Evolutionary conservation across 2,888 invertebrate species (phyloP).

Genomic region (Platerodrilus igneus): DNA sequence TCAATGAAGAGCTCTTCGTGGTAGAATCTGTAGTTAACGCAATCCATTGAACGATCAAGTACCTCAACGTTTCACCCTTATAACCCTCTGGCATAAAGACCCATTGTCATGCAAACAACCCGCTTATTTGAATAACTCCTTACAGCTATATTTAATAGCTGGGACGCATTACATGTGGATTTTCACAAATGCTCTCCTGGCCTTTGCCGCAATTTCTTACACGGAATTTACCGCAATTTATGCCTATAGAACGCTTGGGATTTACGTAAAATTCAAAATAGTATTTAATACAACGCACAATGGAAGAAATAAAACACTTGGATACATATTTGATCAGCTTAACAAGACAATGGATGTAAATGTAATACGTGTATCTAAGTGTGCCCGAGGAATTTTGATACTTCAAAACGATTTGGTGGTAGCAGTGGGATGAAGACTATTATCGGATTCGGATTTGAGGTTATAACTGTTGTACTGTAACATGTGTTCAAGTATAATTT

Average conservation of each 20-base stretch:
- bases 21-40: constrained; percentile 34
- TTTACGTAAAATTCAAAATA: not conserved
- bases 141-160: constrained; percentile 34
- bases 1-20: constrained; percentile 28
- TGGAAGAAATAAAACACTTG: constrained; percentile 17
- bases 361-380: constrained; percentile 33
- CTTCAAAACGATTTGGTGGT: constrained; percentile 42
- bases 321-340: constrained; percentile 29
- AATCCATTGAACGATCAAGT: constrained; percentile 33
- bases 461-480: too few relatives aligned
- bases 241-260: not conserved
- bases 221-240: not conserved
- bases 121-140: constrained; percentile 35
- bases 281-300: constrained; percentile 12
- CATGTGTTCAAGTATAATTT: constrained; percentile 45
- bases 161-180: constrained; percentile 27
- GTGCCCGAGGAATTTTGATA: constrained; percentile 42
- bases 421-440: constrained; percentile 39
- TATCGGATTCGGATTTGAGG: constrained; percentile 44
- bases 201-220: not conserved
- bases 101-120: constrained; percentile 32
- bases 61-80: constrained; percentile 30
- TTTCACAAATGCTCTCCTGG: not conserved
- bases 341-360: constrained; percentile 29
- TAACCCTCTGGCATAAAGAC: constrained; percentile 27